Evolutionary conservation across 2,113 vertebrate genomes (phyloP).

Genomic region (Apodemus speciosus): DNA sequence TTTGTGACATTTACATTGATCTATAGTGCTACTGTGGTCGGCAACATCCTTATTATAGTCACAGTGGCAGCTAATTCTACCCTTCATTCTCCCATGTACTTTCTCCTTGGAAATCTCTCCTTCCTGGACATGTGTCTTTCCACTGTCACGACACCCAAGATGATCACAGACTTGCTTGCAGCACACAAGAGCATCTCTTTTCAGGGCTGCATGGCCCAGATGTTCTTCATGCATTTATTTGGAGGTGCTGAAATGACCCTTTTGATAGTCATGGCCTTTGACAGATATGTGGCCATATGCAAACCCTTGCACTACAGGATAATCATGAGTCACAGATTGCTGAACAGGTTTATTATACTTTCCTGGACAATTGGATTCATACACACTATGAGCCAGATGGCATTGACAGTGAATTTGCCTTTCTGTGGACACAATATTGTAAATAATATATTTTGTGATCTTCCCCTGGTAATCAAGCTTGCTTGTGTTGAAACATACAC

Average conservation of each 20-base stretch:
- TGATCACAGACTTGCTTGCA: constrained; percentile 64
- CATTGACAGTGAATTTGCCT: constrained; percentile 60
- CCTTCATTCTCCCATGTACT: constrained; percentile 60
- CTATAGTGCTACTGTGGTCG: constrained; percentile 47
- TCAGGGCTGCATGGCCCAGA: constrained; percentile 72
- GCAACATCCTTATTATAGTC: constrained; percentile 59
- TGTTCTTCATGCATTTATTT: constrained; percentile 76
- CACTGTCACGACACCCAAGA: constrained; percentile 74
- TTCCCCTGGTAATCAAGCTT: constrained; percentile 72
- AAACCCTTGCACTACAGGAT: constrained; percentile 73
- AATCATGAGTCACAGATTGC: constrained; percentile 68
- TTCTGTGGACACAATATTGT: constrained; percentile 62
- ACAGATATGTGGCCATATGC: constrained; percentile 80
- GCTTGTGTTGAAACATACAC: constrained; percentile 66
- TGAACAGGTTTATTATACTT: constrained; percentile 37
- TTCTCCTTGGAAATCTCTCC: constrained; percentile 62
- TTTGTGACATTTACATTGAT: constrained; percentile 61
- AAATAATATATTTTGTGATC: constrained; percentile 71
- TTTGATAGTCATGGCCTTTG: constrained; percentile 77
- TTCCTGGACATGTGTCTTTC: constrained; percentile 63
- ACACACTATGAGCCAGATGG: constrained; percentile 71
- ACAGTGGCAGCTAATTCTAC: constrained; percentile 32
- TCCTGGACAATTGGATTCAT: constrained; percentile 70
- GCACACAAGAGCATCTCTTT: constrained; percentile 66
- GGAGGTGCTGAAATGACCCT: constrained; percentile 74